Conservation (phyloP, 2,113 vertebrate genomes). For the Aleadryas rufinucha region DNA sequence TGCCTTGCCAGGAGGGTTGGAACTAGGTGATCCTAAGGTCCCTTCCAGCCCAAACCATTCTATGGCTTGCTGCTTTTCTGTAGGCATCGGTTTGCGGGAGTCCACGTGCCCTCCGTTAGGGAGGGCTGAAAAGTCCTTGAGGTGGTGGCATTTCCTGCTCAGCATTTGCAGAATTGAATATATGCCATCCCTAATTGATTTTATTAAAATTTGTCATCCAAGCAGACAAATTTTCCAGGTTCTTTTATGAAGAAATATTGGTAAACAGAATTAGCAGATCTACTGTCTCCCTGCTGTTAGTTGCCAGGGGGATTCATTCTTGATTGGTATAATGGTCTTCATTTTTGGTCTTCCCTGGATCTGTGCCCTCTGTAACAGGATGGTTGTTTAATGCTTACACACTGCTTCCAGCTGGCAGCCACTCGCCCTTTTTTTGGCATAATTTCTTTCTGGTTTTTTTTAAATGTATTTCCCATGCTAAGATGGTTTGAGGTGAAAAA, state of each 20-base stretch:
- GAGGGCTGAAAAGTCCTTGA: neutral
- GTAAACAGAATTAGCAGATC: conserved; percentile 15
- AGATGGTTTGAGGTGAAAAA: neutral
- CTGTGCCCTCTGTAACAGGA: neutral
- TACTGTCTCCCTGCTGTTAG: neutral
- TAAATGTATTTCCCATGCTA: neutral
- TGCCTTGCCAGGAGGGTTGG: neutral
- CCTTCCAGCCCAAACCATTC: neutral
- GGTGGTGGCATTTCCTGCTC: neutral
- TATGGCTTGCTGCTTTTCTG: neutral
- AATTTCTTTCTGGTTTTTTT: neutral
- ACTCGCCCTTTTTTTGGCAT: neutral
- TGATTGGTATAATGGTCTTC: neutral
- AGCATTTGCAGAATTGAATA: neutral
- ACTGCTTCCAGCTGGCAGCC: conserved; percentile 1
- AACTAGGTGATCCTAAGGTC: neutral
- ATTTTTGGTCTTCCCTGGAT: conserved; percentile 28
- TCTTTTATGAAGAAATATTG: neutral
- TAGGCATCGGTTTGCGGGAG: neutral
- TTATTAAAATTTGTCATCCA: neutral
- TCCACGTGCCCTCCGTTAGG: neutral
- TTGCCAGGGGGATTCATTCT: neutral
- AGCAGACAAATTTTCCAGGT: neutral
- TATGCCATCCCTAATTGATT: neutral
- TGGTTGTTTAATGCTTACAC: conserved; percentile 1